Percentiles rank a stretch among this genome's conserved stretches.
These are phyloP conservation scores for Tinamus major DNA, from an alignment of 2,797 vertebrate genomes.

Conservation along the genomic window DNA sequence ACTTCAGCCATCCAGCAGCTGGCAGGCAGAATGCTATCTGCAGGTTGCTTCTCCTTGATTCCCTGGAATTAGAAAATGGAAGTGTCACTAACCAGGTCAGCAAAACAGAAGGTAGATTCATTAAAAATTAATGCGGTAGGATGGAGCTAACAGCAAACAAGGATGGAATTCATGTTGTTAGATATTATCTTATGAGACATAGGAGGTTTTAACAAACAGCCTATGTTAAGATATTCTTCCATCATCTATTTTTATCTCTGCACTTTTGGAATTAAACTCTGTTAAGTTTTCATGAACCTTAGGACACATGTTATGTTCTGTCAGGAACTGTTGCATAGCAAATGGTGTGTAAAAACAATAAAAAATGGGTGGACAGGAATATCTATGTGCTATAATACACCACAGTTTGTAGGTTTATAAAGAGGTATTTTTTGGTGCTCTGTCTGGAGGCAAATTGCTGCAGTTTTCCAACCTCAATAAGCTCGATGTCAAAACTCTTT, in stretches of 20 bases:
- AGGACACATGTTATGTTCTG: conserved; percentile 55
- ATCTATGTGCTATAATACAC: not conserved
- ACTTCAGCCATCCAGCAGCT: not conserved
- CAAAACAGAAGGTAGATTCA: not conserved
- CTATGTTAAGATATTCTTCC: conserved; percentile 32
- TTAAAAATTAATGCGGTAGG: conserved; percentile 27
- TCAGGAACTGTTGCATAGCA: conserved; percentile 49
- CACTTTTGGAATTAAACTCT: conserved; percentile 62
- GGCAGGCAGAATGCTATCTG: not conserved
- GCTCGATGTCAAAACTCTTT: not conserved
- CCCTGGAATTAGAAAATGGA: not conserved
- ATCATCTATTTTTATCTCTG: conserved; percentile 62
- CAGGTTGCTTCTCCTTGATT: not conserved
- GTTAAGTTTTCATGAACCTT: conserved; percentile 70
- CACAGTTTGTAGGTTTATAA: not conserved
- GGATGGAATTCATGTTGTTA: conserved; percentile 21
- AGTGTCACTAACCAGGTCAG: not conserved
- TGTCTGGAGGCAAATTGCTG: not conserved
- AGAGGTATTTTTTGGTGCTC: not conserved
- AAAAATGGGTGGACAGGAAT: conserved; percentile 25
- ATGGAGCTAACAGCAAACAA: conserved; percentile 13
- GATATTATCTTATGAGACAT: conserved; percentile 18
- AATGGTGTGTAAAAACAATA: conserved; percentile 29
- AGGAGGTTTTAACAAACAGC: not conserved
- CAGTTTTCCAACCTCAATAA: not conserved